Evolutionary conservation across 2,888 invertebrate species (phyloP).

Genomic region (Atherix ibis): DNA sequence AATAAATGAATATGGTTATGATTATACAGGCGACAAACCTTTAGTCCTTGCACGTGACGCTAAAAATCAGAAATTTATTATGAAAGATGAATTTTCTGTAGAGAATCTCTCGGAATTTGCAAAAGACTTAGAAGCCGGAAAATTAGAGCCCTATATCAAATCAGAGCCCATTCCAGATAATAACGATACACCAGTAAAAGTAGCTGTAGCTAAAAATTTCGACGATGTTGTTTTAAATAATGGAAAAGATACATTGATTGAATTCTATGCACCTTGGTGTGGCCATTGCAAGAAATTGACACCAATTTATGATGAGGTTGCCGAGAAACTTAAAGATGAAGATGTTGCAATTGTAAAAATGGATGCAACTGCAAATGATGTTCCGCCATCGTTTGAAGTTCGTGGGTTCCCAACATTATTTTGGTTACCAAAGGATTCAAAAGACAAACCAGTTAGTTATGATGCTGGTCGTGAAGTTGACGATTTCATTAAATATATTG

Average conservation of each 20-base stretch:
- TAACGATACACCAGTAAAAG: conserved; percentile 67
- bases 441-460: conserved; percentile 66
- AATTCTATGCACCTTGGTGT: conserved; percentile 99
- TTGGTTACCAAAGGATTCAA: conserved; percentile 79
- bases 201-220: conserved; percentile 95
- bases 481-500: conserved; percentile 89
- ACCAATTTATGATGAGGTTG: conserved; percentile 88
- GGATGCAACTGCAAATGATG: conserved; percentile 98
- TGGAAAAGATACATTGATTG: conserved; percentile 83
- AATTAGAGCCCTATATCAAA: conserved; percentile 83
- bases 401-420: conserved; percentile 95
- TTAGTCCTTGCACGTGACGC: conserved; percentile 68
- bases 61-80: conserved; percentile 75
- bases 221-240: conserved; percentile 83
- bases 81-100: conserved; percentile 79
- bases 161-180: conserved; percentile 83
- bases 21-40: conserved; percentile 79
- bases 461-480: conserved; percentile 87
- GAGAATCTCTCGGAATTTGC: conserved; percentile 75
- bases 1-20: conserved; percentile 84
- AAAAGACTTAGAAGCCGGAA: conserved; percentile 62
- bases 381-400: conserved; percentile 78
- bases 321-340: conserved; percentile 72
- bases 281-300: conserved; percentile 95
- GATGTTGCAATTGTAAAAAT: conserved; percentile 88